Evolutionary conservation across 2,113 vertebrate species (phyloP).

Genomic region (Alosa alosa): DNA sequence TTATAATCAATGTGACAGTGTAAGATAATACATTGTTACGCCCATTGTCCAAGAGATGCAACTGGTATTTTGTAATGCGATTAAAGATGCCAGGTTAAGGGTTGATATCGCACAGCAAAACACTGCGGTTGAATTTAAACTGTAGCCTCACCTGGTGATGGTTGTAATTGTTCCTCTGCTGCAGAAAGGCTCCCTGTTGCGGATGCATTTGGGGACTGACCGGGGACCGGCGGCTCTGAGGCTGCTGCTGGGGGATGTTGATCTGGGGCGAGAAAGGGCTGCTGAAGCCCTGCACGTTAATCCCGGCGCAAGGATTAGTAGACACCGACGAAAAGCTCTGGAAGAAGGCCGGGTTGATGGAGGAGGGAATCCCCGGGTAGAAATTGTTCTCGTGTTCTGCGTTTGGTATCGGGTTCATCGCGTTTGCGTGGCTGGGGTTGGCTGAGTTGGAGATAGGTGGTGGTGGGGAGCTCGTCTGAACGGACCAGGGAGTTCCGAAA

Average conservation of each 20-base stretch:
- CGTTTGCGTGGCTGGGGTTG: slow-evolving; percentile 63
- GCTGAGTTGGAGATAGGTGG: slow-evolving; percentile 67
- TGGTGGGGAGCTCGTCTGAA: slow-evolving; percentile 86
- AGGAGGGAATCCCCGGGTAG: slow-evolving; percentile 88
- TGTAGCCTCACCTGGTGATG: slow-evolving; percentile 83
- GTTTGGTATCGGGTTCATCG: slow-evolving; percentile 79
- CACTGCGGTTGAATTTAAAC: not conserved
- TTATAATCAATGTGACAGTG: not conserved
- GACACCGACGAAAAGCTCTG: slow-evolving; percentile 88
- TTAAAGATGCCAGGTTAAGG: not conserved
- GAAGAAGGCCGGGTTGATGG: slow-evolving; percentile 92
- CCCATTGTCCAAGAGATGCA: not conserved
- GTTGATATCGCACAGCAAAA: not conserved
- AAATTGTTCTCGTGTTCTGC: slow-evolving; percentile 85
- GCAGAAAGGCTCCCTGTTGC: slow-evolving; percentile 85
- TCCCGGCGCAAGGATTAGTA: slow-evolving; percentile 82
- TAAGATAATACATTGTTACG: not conserved
- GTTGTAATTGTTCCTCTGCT: slow-evolving; percentile 90
- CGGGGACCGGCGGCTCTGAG: slow-evolving; percentile 83
- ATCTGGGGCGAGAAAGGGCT: slow-evolving; percentile 88
- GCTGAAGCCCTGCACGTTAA: slow-evolving; percentile 80
- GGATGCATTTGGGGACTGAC: slow-evolving; percentile 85
- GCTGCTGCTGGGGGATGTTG: slow-evolving; percentile 81
- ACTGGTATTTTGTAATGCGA: not conserved
- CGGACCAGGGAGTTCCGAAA: slow-evolving; percentile 93